Conservation (phyloP, 2,888 invertebrate species). For the Athalia rosae region DNA sequence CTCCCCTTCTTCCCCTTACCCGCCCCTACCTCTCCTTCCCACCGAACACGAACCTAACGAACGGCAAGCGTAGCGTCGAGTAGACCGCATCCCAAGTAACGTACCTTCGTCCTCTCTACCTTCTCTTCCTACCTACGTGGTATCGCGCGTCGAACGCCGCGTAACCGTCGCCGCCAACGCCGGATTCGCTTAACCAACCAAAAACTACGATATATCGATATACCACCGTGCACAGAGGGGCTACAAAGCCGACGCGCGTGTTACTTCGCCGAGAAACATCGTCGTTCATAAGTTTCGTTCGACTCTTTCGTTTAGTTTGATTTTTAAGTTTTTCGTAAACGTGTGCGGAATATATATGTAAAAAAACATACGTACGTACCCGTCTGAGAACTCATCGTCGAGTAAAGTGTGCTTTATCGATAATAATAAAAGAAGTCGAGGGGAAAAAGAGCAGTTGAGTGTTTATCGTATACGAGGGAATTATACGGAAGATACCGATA, state of each 20-base stretch:
- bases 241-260: slow-evolving; percentile 26
- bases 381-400: no score
- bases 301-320: slow-evolving; percentile 21
- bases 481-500: no score
- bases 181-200: slow-evolving; percentile 44
- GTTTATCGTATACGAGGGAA: no score
- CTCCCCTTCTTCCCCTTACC: slow-evolving; percentile 34
- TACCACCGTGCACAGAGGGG: slow-evolving; percentile 30
- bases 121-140: slow-evolving; percentile 46
- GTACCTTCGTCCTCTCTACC: slow-evolving; percentile 53
- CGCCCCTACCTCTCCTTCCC: slow-evolving; percentile 44
- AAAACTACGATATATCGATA: slow-evolving; percentile 43
- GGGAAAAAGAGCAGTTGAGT: no score
- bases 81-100: slow-evolving; percentile 65
- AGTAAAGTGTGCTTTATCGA: no score
- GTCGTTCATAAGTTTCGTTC: slow-evolving; percentile 13
- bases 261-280: slow-evolving; percentile 7
- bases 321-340: not conserved
- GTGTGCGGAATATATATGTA: not conserved
- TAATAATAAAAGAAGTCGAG: no score
- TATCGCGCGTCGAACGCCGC: slow-evolving; percentile 41
- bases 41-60: slow-evolving; percentile 67
- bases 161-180: slow-evolving; percentile 41
- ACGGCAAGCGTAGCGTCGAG: slow-evolving; percentile 72
- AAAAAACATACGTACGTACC: no score